A percentile compares a stretch with the other conserved stretches of the same genome.
Evolutionary conservation across 92 coral and sea anemone species (phyloP).

Genomic region (Epizoanthus illoricatus): DNA sequence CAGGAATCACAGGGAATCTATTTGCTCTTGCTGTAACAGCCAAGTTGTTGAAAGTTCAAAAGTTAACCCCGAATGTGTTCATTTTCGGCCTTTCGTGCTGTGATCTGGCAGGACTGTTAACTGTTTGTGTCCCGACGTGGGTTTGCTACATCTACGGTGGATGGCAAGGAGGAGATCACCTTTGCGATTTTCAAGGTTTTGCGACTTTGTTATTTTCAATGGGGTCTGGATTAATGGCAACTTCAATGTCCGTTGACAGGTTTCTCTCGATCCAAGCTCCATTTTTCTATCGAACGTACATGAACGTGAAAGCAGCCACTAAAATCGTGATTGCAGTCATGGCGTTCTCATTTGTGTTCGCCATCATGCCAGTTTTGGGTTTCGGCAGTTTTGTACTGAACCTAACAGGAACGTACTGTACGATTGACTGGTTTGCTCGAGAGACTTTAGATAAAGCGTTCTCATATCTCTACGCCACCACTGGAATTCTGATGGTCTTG

Average conservation of each 20-base stretch:
- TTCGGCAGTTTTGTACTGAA: conserved; percentile 70
- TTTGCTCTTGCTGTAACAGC: conserved; percentile 69
- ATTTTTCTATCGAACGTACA: conserved; percentile 60
- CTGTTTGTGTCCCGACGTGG: conserved; percentile 76
- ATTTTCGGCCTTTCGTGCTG: conserved; percentile 70
- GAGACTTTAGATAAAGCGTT: conserved; percentile 51
- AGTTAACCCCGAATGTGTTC: conserved; percentile 71
- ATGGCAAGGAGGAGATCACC: conserved; percentile 68
- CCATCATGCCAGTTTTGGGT: no score
- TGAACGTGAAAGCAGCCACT: conserved; percentile 46
- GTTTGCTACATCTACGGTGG: conserved; percentile 60
- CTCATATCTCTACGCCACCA: conserved; percentile 59
- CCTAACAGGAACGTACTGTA: conserved; percentile 71
- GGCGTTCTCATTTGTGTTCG: conserved; percentile 47
- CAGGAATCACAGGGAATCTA: conserved; percentile 70
- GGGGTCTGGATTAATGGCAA: conserved; percentile 74
- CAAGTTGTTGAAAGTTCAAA: conserved; percentile 58
- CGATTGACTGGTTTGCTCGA: conserved; percentile 70
- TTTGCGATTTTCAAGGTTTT: conserved; percentile 83
- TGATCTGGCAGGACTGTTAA: conserved; percentile 61
- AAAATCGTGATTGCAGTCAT: conserved; percentile 44
- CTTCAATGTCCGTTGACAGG: conserved; percentile 76
- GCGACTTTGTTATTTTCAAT: conserved; percentile 64
- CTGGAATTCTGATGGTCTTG: conserved; percentile 61
- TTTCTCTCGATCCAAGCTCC: conserved; percentile 68